Evolutionary conservation across 2,113 vertebrate genomes (phyloP).

Genomic region (Grallaria varia): DNA sequence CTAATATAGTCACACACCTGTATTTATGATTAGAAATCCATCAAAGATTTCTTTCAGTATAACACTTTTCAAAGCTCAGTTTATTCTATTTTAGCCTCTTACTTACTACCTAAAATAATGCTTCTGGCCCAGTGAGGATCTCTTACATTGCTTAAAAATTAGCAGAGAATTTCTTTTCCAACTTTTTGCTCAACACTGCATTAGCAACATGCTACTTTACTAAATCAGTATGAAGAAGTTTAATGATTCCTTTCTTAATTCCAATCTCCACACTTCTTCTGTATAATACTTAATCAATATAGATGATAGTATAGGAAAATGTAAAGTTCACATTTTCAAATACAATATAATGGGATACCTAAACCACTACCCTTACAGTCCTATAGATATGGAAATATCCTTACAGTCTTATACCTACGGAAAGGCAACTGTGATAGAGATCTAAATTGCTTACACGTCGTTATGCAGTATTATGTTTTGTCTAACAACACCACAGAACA

Average conservation of each 20-base stretch:
- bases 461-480: background rate
- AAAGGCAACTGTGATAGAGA: background rate
- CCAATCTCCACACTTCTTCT: background rate
- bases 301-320: background rate
- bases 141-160: background rate
- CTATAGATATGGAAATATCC: background rate
- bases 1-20: background rate
- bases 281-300: background rate
- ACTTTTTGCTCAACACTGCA: background rate
- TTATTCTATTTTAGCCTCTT: background rate
- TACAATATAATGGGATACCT: background rate
- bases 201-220: background rate
- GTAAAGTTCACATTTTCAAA: background rate
- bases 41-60: background rate
- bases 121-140: background rate
- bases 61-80: background rate
- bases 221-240: background rate
- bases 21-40: background rate
- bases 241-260: background rate
- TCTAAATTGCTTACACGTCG: background rate
- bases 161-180: background rate
- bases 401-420: background rate
- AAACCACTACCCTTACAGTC: background rate
- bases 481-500: background rate
- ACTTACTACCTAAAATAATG: background rate